Base-by-base conservation (phyloP, 2,888 invertebrate genomes). In the Rhamnusium bicolor region DNA sequence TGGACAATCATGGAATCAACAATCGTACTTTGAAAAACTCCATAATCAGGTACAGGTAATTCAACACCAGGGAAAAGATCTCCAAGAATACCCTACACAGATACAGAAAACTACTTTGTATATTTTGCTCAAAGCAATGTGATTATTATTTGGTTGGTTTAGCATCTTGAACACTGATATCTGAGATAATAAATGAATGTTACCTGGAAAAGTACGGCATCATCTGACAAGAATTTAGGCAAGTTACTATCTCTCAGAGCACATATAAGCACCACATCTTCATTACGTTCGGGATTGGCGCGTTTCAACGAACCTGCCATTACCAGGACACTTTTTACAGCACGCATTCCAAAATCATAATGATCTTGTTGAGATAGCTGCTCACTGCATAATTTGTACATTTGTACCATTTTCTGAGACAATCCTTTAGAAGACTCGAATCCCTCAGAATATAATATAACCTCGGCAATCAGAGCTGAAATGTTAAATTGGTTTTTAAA, bases 341-440 rank as follows among this genome's bases (percentile, higher is more conserved):
- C 97, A 76, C 98, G 90, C 96, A 97, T 97, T 46, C 95, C 95
- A 83, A 96, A 97, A 87, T 97, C 97, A 84, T 97, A 97, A 84
- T 97, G 97, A 84, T 96, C 94, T 84, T 97, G 97, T 81, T 96
- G 96, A 0, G 96, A 96, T 1, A 97, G 90, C 85, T 97, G 97
- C 85, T 97, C 97, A 81, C 95, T 96, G 83, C 96, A 96, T 4
- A 97, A 89, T 83, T 96, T 96, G 88, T 97, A 97, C 95, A 97
- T 95, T 86, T 96, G 94, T 0, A 95, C 95, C 96, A 97, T 96
- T 87, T 97, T 97, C 84, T 94, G 93, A 0, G 97, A 95, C n/a
- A 97, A 89, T 2, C 92, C 90, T 85, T 93, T 96, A 0, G 96
- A 96, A 0, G 95, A 94, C 85, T 96, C 96, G 84, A 97, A 97